A percentile compares a stretch with the other conserved stretches of the same genome.
Conservation (phyloP, 2,113 vertebrate species). For the Peromyscus leucopus region DNA sequence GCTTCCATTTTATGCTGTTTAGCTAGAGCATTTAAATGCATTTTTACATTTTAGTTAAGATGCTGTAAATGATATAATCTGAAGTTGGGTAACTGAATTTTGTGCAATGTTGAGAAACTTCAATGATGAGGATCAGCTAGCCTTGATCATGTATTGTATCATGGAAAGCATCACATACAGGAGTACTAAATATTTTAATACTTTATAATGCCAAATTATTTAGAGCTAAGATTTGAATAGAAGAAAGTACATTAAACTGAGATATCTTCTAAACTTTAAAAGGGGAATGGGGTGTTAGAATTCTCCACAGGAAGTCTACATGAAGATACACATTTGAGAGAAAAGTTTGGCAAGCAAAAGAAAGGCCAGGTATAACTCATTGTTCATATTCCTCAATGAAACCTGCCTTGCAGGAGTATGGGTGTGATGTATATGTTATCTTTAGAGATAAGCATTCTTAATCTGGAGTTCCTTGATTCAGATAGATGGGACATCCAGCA, state of each 20-base stretch:
- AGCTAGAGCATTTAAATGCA: not conserved
- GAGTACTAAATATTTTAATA: not conserved
- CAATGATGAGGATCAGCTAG: not conserved
- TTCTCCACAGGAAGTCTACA: not conserved
- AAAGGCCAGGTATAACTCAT: too few relatives aligned
- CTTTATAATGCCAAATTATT: not conserved
- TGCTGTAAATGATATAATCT: not conserved
- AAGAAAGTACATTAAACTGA: not conserved
- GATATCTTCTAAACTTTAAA: accelerated
- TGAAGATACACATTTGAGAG: not conserved
- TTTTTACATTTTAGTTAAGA: not conserved
- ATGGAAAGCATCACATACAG: not conserved
- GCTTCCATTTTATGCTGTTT: not conserved
- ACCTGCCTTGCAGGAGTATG: not conserved
- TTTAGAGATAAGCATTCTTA: not conserved
- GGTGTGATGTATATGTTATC: too few relatives aligned
- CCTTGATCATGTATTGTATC: not conserved
- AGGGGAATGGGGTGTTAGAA: accelerated
- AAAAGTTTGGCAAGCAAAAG: not conserved
- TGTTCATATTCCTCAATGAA: accelerated
- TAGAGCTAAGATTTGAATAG: not conserved
- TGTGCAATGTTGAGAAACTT: not conserved
- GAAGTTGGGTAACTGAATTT: not conserved
- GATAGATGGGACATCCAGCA: not conserved
- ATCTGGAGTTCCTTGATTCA: not conserved